Evolutionary conservation across 2,888 invertebrate genomes (phyloP).

Genomic region (Itoplectis maculator): DNA sequence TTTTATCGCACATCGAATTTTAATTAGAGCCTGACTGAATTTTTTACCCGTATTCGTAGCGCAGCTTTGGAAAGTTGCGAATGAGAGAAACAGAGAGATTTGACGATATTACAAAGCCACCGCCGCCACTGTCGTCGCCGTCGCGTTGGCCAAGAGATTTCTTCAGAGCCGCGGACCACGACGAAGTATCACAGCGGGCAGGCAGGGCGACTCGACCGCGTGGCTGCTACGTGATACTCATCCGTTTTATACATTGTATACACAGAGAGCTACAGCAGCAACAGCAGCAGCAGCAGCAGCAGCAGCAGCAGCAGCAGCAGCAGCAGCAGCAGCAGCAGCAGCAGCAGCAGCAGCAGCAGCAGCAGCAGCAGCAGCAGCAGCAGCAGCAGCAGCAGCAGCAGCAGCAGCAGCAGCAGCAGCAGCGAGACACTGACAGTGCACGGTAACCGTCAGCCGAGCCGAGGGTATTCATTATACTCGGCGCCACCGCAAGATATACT

Average conservation of each 20-base stretch:
- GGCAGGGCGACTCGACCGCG: constrained; percentile 14
- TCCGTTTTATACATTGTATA: constrained; percentile 60
- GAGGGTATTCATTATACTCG: constrained; percentile 60
- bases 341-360: too few species aligned
- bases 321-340: too few species aligned
- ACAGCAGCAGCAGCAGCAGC: too few species aligned
- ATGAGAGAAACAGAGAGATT: neutral
- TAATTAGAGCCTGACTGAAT: too few species aligned
- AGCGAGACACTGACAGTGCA: constrained; percentile 23
- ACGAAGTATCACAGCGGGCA: constrained; percentile 4
- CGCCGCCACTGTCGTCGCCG: neutral
- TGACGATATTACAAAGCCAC: neutral
- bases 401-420: too few species aligned
- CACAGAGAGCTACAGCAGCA: neutral
- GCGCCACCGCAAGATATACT: constrained; percentile 59
- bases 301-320: too few species aligned
- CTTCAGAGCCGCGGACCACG: neutral
- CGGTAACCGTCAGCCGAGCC: constrained; percentile 50
- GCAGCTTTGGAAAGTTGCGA: neutral
- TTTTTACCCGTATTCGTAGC: neutral
- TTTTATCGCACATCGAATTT: too few species aligned
- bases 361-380: too few species aligned
- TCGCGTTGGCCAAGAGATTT: constrained; percentile 1
- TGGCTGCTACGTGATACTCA: constrained; percentile 28
- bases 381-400: too few species aligned